A percentile compares a stretch with the other conserved stretches of the same genome.
Conservation (phyloP, 2,797 vertebrate species). For the Girardinus metallicus region DNA sequence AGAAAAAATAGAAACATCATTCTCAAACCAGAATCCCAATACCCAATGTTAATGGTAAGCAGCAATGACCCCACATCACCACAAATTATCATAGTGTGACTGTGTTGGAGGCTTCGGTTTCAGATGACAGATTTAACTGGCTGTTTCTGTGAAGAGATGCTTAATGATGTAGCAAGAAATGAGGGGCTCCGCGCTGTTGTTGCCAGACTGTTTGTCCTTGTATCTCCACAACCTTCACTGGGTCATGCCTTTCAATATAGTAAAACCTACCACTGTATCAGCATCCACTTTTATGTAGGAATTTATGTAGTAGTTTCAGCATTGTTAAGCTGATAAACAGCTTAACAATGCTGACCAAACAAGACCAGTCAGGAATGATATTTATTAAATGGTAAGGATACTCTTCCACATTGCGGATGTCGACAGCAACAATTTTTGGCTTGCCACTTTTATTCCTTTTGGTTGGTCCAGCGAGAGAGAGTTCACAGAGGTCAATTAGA, state of each 20-base stretch:
- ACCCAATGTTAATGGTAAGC: neutral
- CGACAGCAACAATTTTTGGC: constrained; percentile 94
- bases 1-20: neutral
- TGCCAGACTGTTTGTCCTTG: neutral
- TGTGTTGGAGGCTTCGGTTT: neutral
- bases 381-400: constrained; percentile 85
- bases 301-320: neutral
- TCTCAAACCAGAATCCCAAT: neutral
- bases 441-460: constrained; percentile 90
- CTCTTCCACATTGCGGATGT: constrained; percentile 93
- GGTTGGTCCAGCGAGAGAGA: constrained; percentile 75
- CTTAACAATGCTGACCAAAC: no score
- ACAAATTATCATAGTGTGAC: neutral
- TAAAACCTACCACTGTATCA: neutral
- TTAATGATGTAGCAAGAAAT: neutral
- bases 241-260: neutral
- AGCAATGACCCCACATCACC: neutral
- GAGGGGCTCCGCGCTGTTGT: neutral
- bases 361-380: neutral
- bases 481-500: constrained; percentile 94
- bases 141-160: neutral
- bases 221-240: neutral
- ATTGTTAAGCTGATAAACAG: neutral
- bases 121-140: neutral
- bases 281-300: neutral